Evolutionary conservation across 1,140 invertebrate genomes (phyloP).

Genomic region (silkworm (Bombyx mori)): DNA sequence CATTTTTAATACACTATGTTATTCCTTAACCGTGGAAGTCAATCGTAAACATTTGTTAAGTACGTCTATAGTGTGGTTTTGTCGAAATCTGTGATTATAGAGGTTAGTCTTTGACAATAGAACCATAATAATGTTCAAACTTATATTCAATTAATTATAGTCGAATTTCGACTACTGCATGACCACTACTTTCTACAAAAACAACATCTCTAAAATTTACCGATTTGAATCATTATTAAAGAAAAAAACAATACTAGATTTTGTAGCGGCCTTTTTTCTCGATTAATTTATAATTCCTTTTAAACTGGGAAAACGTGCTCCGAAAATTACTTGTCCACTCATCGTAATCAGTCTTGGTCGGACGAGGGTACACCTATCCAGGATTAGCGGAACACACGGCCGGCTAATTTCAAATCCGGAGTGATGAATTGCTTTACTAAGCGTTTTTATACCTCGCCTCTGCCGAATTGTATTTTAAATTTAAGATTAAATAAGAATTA

Average conservation of each 20-base stretch:
- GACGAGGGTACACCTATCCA: conserved; percentile 14
- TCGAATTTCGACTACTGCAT: no score
- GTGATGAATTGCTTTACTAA: conserved; percentile 10
- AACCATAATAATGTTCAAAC: no score
- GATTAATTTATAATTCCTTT: neutral
- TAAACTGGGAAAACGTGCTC: neutral
- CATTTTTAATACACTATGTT: no score
- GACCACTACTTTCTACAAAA: neutral
- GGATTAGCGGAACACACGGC: conserved; percentile 11
- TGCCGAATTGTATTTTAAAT: no score
- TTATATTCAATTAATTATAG: no score
- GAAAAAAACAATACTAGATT: neutral
- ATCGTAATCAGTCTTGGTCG: conserved; percentile 12
- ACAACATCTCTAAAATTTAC: neutral
- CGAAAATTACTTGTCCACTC: conserved; percentile 1
- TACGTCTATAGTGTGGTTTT: no score
- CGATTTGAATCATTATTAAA: neutral
- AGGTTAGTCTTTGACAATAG: no score
- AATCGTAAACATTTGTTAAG: no score
- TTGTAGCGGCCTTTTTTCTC: neutral
- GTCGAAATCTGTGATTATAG: no score
- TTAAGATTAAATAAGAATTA: neutral
- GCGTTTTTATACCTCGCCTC: no score
- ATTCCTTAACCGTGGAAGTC: no score
- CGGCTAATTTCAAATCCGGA: conserved; percentile 14